A percentile compares a stretch with the other conserved stretches of the same genome.
These are phyloP conservation scores for Chrysomallon squamiferum DNA, from an alignment of 1,140 invertebrate species.

Conservation along the genomic window DNA sequence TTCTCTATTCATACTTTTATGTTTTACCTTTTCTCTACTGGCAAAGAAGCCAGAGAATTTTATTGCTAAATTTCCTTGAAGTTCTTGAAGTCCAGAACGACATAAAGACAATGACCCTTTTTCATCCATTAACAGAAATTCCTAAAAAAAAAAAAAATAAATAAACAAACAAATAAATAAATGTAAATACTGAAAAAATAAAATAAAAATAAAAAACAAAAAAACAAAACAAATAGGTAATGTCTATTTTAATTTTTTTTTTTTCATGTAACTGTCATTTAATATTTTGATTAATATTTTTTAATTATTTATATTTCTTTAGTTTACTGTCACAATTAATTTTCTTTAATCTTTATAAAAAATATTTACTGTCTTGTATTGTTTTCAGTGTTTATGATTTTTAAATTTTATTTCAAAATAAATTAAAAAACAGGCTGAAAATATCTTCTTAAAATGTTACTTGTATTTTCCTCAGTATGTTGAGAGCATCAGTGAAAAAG, in stretches of 20 bases:
- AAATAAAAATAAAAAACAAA: not conserved
- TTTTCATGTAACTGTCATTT: not conserved
- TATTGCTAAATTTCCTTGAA: constrained; percentile 19
- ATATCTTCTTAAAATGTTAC: too few relatives aligned
- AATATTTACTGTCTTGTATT: too few relatives aligned
- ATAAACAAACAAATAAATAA: too few relatives aligned
- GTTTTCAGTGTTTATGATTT: too few relatives aligned
- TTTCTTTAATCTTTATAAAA: not conserved
- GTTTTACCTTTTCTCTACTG: constrained; percentile 20
- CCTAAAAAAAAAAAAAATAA: constrained; percentile 22
- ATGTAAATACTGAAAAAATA: too few relatives aligned
- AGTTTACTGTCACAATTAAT: not conserved
- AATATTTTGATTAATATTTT: not conserved
- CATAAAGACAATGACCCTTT: constrained; percentile 22
- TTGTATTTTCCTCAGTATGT: constrained; percentile 72
- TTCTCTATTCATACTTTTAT: not conserved
- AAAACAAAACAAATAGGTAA: not conserved
- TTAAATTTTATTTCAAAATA: too few relatives aligned
- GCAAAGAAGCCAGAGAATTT: constrained; percentile 28
- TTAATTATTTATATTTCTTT: not conserved
- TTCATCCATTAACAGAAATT: constrained; percentile 57
- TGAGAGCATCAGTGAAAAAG: constrained; percentile 62
- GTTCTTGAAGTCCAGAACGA: constrained; percentile 10
- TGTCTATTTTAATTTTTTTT: not conserved
- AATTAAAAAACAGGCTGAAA: too few relatives aligned